Base-by-base conservation (phyloP, 2,113 vertebrate genomes). In the Fulmarus glacialis region DNA sequence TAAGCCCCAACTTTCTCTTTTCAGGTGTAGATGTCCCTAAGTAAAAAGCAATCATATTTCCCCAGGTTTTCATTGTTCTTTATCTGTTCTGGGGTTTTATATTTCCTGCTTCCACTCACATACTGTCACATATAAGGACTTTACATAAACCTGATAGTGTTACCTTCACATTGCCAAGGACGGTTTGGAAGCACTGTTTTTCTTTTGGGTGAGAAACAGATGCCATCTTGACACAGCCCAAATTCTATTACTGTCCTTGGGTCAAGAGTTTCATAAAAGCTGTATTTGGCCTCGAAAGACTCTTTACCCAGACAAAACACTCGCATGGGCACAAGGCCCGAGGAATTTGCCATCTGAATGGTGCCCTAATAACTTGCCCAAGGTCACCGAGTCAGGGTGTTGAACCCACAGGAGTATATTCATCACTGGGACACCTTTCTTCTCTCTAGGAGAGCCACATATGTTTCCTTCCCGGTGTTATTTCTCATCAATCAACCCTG, bases 131-230 rank as follows among this genome's bases (percentile, higher is more conserved):
- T 26, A 15, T 48, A 82, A 56, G 30, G 23, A 67, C 40, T 74
- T 94, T 56, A 64, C 38, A 84, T 77, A 60, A 89, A 68, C 53
- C 30, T 50, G 38, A 15, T 26, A 48, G 48, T 4, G 5, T 64
- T 63, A 75, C 24, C 40, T n/a, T 55, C 66, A 68, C 34, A 20
- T 68, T 85, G 58, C 21, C 70, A 87, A 48, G 45, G 48, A 68
- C 0, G 0, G 16, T 17, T 8, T 4, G 26, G 40, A 48, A 84
- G 52, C 24, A 73, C 1, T 20, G 5, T n/a, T 34, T 53, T 53
- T 53, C 40, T 6, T 5, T 9, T 8, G 55, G 58, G 3, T 47
- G 11, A 77, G 72, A 91, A 72, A 64, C 15, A 62, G 74, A 79
- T 36, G 34, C 11, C 11, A 43, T 42, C 59, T 62, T 83, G 62